Evolutionary conservation across 2,888 invertebrate species (phyloP), one percentile per base, ranked within the genome.

Genomic region (Gastrophysa polygoni): DNA sequence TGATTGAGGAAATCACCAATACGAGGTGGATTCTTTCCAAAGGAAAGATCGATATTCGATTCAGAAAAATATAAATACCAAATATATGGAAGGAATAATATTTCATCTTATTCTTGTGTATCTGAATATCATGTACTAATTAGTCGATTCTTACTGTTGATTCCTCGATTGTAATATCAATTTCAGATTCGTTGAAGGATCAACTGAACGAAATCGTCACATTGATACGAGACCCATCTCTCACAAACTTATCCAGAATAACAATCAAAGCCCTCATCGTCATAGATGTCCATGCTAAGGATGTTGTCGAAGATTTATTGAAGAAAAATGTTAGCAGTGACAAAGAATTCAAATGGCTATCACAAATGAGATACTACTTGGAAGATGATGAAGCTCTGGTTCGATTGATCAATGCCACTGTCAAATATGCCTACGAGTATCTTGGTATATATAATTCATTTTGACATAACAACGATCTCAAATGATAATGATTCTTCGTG

Each of bases 231-330:
- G 83, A 89, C 77, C 89, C 91, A 1, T 85, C 87, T 72, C 81
- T 93, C 56, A 86, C 87, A 5, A 90, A 89, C 75, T 85, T 92
- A 68, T 86, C 85, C 64, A 86, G 92, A 73, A 90, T 91, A 58
- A 92, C 93, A 1, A 85, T 94, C 1, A 91, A 91, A 74, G 92
- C 93, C 8, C 83, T 94, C 24, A 92, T 95, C 51, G 91, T 92
- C 34, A 89, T 93, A 65, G 93, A 94, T 77, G 93, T 94, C 0
- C 94, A 95, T 73, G 91, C 92, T 2, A 89, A 91, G 79, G 93
- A 94, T 80, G 91, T 93, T 0, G 89, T 92, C 10, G 84, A 86
- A 71, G 88, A 90, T 7, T 81, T 91, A 44, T 75, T 87, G 1
- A 83, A 85, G 20, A 87, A 89, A 74, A 83, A 85, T 64, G 89